A percentile compares a stretch with the other conserved stretches of the same genome.
Conservation (phyloP, 2,888 invertebrate genomes). For the Nematopogon swammerdamellus region DNA sequence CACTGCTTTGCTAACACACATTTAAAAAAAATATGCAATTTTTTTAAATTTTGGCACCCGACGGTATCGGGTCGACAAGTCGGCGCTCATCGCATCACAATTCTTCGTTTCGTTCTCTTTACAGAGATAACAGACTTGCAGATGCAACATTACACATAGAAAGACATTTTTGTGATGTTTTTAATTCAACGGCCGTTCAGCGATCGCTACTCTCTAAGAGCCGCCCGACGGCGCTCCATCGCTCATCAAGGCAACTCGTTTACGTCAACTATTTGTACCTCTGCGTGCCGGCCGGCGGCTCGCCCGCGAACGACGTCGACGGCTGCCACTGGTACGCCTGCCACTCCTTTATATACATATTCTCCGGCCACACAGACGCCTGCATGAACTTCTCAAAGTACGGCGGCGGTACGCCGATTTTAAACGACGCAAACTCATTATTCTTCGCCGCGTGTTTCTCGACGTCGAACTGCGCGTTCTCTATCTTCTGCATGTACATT, state of each 20-base stretch:
- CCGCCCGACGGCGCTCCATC: no score
- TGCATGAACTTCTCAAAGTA: background rate
- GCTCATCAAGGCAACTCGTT: background rate
- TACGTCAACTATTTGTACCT: background rate
- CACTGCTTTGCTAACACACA: no score
- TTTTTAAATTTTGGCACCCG: no score
- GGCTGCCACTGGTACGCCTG: background rate
- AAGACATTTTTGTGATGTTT: no score
- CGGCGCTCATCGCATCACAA: no score
- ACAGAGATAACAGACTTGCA: no score
- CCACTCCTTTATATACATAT: background rate
- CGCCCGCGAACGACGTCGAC: background rate
- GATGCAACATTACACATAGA: no score
- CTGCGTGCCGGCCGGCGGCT: background rate
- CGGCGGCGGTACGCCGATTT: background rate
- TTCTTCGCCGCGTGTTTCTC: background rate
- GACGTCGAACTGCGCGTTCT: background rate
- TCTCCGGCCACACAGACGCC: background rate
- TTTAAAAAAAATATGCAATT: no score
- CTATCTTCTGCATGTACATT: background rate
- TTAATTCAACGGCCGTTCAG: no score
- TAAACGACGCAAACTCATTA: background rate
- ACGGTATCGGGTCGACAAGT: no score
- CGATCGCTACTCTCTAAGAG: no score
- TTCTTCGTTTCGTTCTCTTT: no score